Conservation (phyloP, 2,797 vertebrate species). For the Halcyon leucocephala region DNA sequence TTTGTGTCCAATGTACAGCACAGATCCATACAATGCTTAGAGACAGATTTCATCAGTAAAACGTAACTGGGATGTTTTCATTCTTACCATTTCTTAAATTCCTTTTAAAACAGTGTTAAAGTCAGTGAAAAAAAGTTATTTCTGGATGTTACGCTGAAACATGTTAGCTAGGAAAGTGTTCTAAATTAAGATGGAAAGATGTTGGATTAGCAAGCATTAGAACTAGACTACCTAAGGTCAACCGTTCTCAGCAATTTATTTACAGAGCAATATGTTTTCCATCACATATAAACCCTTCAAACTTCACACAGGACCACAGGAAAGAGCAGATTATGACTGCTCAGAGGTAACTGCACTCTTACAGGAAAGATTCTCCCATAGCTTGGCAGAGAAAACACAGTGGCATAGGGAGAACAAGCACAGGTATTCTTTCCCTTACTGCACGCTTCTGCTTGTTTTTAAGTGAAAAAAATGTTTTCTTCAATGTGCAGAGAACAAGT, state of each 20-base stretch:
- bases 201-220: constrained; percentile 37
- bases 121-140: background rate
- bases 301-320: background rate
- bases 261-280: background rate
- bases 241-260: background rate
- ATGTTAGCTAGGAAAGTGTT: background rate
- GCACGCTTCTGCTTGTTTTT: background rate
- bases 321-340: background rate
- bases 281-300: background rate
- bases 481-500: background rate
- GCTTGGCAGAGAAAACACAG: background rate
- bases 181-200: constrained; percentile 39
- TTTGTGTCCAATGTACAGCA: background rate
- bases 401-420: background rate
- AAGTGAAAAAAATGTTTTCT: background rate
- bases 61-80: background rate
- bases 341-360: background rate
- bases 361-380: background rate
- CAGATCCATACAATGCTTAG: background rate
- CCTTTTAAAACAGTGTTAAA: background rate
- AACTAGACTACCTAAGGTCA: constrained; percentile 27
- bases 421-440: background rate
- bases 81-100: background rate
- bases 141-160: background rate
- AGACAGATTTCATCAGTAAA: background rate